phyloP scores from a whole-genome alignment of 2,888 invertebrate genomes.

The Diachrysia chrysitis region DNA sequence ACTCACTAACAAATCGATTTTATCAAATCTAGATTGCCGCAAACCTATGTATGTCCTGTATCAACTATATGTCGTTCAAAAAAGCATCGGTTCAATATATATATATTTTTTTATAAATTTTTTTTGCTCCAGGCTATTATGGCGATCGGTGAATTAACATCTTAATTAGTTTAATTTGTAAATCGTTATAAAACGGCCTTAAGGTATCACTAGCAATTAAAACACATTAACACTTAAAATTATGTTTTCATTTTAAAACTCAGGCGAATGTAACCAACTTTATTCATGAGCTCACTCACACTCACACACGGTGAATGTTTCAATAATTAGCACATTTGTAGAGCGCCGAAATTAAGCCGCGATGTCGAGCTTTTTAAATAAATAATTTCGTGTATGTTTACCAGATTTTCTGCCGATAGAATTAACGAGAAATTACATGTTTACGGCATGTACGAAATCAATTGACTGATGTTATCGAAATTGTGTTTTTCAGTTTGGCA shows the following conservation, averaged over 20 bases:
- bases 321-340: slow-evolving; percentile 36
- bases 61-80: no score
- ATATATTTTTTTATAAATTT: no score
- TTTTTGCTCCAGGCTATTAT: no score
- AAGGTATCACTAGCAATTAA: no score
- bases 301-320: slow-evolving; percentile 19
- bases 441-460: background rate
- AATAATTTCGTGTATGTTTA: slow-evolving; percentile 21
- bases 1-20: no score
- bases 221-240: background rate
- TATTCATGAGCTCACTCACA: slow-evolving; percentile 41
- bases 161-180: no score
- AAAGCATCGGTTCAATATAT: no score
- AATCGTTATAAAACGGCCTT: no score
- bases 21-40: no score
- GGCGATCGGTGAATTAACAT: no score
- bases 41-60: no score
- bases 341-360: slow-evolving; percentile 21
- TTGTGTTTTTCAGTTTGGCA: background rate
- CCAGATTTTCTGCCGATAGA: background rate
- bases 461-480: background rate
- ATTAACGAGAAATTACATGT: slow-evolving; percentile 5
- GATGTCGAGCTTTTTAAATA: slow-evolving; percentile 22
- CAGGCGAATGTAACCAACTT: slow-evolving; percentile 26
- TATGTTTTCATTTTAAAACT: background rate